Evolutionary conservation across 2,888 invertebrate genomes (phyloP), one percentile per base, ranked within the genome.

Genomic region (Crematogaster levior): DNA sequence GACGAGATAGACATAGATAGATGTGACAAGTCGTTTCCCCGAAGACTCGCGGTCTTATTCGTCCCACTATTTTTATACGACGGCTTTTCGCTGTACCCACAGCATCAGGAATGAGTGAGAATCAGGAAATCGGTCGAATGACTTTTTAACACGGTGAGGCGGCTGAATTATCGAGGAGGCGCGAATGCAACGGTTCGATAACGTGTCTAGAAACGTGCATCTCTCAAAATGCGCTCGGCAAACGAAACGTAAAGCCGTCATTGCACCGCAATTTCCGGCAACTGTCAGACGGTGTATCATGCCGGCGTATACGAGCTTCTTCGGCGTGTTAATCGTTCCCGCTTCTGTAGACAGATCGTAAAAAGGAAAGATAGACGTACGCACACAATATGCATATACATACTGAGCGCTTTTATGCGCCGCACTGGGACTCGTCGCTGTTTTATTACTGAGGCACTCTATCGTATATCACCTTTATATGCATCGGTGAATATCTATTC

Each of bases 11-110:
- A 81, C 81, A 58, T 82, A n/a, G n/a, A n/a, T n/a, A n/a, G n/a
- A n/a, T n/a, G 74, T 63, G 77, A 80, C 82, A 58, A 63, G 53
- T 46, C 24, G 40, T 82, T 70, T 70, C 81, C 80, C 70, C 70
- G 72, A 21, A 21, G 30, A 46, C 46, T n/a, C 30, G n/a, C 43
- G 60, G 10, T 15, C 84, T 84, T 74, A 81, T 85, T 75, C 84
- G 85, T 87, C 70, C 85, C 81, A 84, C 87, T 85, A 89, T 88
- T 84, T 81, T 73, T 61, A 81, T n/a, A n/a, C 77, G 81, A 84
- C 85, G 87, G 81, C 83, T 82, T 84, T 82, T 82, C 74, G 82
- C 81, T 82, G 75, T 81, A 89, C 84, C 80, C 87, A 68, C 80
- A 68, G 34, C 24, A 15, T 73, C 51, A n/a, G 86, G 87, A 85